Evolutionary conservation across 2,113 vertebrate genomes (phyloP).

Genomic region (Gymnarchus niloticus): DNA sequence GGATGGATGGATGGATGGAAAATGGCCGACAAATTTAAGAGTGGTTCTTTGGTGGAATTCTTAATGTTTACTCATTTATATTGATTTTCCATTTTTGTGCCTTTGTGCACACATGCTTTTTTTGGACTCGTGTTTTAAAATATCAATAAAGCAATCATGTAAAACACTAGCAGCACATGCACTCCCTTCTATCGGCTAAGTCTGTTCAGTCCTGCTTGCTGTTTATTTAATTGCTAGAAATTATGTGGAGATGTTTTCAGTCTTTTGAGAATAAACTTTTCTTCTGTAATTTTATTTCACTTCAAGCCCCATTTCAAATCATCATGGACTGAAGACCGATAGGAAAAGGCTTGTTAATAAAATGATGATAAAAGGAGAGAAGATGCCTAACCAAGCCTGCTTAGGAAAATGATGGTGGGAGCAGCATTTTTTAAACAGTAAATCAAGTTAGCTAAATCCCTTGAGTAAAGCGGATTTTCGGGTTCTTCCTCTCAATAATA

Average conservation of each 20-base stretch:
- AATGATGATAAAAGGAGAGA: background rate
- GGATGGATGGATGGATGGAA: too few relatives aligned
- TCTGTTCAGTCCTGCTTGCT: background rate
- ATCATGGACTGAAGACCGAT: background rate
- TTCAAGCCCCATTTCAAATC: background rate
- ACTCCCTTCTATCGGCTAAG: background rate
- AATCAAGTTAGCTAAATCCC: background rate
- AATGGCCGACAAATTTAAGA: background rate
- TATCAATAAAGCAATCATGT: background rate
- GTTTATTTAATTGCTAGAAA: background rate
- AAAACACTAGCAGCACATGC: background rate
- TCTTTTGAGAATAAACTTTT: background rate
- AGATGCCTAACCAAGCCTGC: background rate
- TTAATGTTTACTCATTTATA: background rate
- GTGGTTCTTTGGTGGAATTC: background rate
- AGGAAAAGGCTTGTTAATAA: background rate
- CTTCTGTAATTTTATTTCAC: background rate
- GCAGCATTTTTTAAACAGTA: background rate
- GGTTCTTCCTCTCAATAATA: background rate
- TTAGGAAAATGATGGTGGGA: background rate
- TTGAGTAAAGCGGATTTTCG: background rate
- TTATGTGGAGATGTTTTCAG: background rate
- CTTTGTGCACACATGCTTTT: too few relatives aligned
- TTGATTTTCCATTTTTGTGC: too few relatives aligned
- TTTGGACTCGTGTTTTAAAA: background rate